Base-by-base conservation (phyloP, 2,797 vertebrate species). In the Chromobotia macracanthus region DNA sequence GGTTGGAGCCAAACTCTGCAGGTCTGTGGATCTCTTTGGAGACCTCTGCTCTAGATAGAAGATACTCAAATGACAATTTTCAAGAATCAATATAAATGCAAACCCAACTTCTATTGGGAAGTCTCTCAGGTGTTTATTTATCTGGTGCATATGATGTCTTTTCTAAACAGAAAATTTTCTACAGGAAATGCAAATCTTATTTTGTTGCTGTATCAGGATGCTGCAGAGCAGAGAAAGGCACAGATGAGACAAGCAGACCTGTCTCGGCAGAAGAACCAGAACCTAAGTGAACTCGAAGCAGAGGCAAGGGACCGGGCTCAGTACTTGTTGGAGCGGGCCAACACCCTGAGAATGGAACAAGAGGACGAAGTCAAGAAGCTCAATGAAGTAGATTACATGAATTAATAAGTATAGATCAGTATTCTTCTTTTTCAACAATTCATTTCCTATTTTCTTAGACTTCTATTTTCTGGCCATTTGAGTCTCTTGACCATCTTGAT, bases 361-460 rank as follows among this genome's bases (percentile, higher is more conserved):
- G 96, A 96, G 50, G 95, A 97, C 0, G 96, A 97, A 83, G 91
- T 98, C 75, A 95, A 93, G 88, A 77, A 86, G 21, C 91, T 97
- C 71, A 95, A 89, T 16, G 87, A 94, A 94, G 97, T 96, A 16
- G 44, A 18, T 12, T 80, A 19, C 5, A 28, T 8, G 4, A 21
- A 16, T 7, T 5, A 13, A 25, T 12, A 13, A 15, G 1, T 5
- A 56, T 41, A n/a, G 15, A 25, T 23, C 18, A 12, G 6, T 21
- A 71, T 13, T 16, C 23, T 38, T 65, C 9, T 67, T n/a, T 55
- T 19, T 55, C n/a, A 55, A 55, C 50, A 55, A 3, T 41, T 55
- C 58, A 23, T 50, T 38, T 35, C 16, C 13, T 19, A 3, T 28
- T 48, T 61, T 4, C 4, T 13, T 31, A 21, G 3, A 18, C 21